These are phyloP conservation scores for Lacanobia wlatinum DNA, from an alignment of 2,888 invertebrate species.

Conservation along the genomic window DNA sequence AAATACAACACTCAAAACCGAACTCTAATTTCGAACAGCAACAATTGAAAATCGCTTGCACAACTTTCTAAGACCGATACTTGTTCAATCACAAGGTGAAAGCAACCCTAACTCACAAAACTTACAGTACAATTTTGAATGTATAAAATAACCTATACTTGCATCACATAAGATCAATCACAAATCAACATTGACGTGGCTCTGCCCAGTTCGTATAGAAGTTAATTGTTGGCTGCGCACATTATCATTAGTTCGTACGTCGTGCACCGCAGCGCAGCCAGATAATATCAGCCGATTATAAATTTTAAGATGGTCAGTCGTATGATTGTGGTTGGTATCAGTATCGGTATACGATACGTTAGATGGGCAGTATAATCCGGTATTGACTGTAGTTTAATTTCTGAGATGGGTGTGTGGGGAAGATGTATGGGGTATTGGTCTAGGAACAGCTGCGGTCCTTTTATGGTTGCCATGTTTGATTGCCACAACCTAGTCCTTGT, in stretches of 20 bases:
- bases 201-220: constrained; percentile 83
- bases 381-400: constrained; percentile 52
- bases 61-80: constrained; percentile 14
- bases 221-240: constrained; percentile 83
- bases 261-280: constrained; percentile 70
- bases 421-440: constrained; percentile 17
- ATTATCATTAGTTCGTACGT: constrained; percentile 79
- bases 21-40: constrained; percentile 15
- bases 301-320: constrained; percentile 72
- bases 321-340: constrained; percentile 59
- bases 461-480: constrained; percentile 4
- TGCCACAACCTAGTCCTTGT: not conserved
- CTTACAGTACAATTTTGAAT: constrained; percentile 14
- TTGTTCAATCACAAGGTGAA: not conserved
- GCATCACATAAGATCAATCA: constrained; percentile 86
- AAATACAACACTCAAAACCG: constrained; percentile 31
- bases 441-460: constrained; percentile 9
- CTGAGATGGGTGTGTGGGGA: constrained; percentile 21
- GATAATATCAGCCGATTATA: constrained; percentile 78
- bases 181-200: constrained; percentile 86
- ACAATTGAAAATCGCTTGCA: constrained; percentile 41
- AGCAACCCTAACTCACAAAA: not conserved
- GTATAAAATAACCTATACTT: constrained; percentile 37
- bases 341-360: constrained; percentile 52
- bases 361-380: constrained; percentile 48